phyloP scores from a whole-genome alignment of 2,797 vertebrate species.

The Prionace glauca region DNA sequence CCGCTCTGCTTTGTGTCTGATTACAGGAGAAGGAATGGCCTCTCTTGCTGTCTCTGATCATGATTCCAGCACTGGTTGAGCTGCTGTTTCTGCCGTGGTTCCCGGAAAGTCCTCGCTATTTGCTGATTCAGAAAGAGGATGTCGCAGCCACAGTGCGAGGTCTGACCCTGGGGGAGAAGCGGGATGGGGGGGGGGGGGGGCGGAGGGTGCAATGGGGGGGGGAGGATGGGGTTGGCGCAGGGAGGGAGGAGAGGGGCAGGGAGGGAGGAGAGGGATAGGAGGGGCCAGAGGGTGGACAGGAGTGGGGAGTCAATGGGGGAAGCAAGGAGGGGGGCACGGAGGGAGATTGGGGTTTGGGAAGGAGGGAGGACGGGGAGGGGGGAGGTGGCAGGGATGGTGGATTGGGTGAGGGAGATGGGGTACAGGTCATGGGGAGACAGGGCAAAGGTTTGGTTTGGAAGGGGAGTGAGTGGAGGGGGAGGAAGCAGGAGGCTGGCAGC shows the following conservation, averaged over 20 bases:
- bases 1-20: not conserved
- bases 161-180: conserved; percentile 41
- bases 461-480: not conserved
- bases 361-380: too few relatives aligned
- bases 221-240: too few relatives aligned
- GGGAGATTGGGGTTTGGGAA: too few relatives aligned
- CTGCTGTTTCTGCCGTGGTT: conserved; percentile 78
- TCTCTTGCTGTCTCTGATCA: conserved; percentile 67
- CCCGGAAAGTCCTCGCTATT: conserved; percentile 82
- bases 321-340: too few relatives aligned
- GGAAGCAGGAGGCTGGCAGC: not conserved
- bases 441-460: not conserved
- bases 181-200: not conserved
- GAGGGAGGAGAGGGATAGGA: not conserved
- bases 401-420: too few relatives aligned
- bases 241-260: too few relatives aligned
- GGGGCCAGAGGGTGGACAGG: too few relatives aligned
- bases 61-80: conserved; percentile 68
- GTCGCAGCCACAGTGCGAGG: conserved; percentile 66
- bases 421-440: too few relatives aligned
- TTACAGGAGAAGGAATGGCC: conserved; percentile 80
- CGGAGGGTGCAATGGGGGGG: not conserved
- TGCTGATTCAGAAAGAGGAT: conserved; percentile 76
- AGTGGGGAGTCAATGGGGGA: too few relatives aligned
- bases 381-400: too few relatives aligned